A percentile compares a stretch with the other conserved stretches of the same genome.
Conservation (phyloP, 1,140 invertebrate genomes). For the Drosophila sechellia region DNA sequence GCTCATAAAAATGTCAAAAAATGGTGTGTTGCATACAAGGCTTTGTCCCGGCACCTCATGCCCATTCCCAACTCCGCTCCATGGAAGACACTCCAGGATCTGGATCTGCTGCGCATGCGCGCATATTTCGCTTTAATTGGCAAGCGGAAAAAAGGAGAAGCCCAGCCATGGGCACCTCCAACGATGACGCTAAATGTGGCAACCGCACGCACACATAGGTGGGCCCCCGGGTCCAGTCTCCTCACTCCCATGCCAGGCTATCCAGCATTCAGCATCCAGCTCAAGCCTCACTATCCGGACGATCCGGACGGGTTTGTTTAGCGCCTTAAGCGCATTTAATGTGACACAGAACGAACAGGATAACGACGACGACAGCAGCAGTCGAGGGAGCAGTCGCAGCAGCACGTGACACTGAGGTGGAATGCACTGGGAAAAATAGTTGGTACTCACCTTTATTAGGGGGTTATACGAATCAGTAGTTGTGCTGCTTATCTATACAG, state of each 20-base stretch:
- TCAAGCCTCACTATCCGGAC: neutral
- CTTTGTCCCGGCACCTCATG: constrained; percentile 55
- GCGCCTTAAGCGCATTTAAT: constrained; percentile 83
- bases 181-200: constrained; percentile 79
- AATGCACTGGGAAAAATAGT: constrained; percentile 9
- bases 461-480: too few species aligned
- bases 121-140: constrained; percentile 82
- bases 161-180: constrained; percentile 62
- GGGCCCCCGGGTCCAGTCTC: constrained; percentile 35
- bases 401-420: constrained; percentile 77
- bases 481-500: too few species aligned
- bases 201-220: constrained; percentile 75
- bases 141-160: constrained; percentile 47
- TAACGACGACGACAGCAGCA: constrained; percentile 74
- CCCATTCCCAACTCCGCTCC: constrained; percentile 18
- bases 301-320: constrained; percentile 71
- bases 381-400: constrained; percentile 30
- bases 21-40: constrained; percentile 63
- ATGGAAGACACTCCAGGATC: constrained; percentile 30
- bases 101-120: constrained; percentile 66
- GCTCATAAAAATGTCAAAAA: constrained; percentile 85
- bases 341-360: constrained; percentile 83
- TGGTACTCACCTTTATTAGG: too few species aligned
- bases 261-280: neutral
- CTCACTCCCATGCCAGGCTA: neutral